These are phyloP conservation scores for Drosophila lacteicornis DNA, from an alignment of 1,140 invertebrate species.

Conservation along the genomic window DNA sequence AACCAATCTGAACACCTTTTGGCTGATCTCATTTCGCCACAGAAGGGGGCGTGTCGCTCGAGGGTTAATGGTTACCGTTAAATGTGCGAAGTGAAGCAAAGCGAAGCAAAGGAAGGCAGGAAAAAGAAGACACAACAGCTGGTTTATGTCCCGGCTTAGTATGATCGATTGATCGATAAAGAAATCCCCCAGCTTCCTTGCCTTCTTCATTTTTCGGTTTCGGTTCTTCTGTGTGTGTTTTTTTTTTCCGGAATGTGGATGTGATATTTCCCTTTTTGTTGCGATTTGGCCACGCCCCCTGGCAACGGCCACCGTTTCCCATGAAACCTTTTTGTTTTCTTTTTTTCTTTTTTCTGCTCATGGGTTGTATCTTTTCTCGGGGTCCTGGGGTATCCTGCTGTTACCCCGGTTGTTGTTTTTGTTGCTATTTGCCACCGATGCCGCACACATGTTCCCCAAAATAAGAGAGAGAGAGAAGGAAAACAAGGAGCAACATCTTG, in stretches of 20 bases:
- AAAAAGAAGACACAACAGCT: constrained; percentile 26
- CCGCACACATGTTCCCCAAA: constrained; percentile 66
- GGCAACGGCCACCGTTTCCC: constrained; percentile 34
- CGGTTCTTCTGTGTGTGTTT: too few species aligned
- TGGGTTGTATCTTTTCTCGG: constrained; percentile 14
- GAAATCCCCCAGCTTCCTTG: constrained; percentile 15
- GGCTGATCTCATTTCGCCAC: constrained; percentile 21
- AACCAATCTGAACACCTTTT: constrained; percentile 31
- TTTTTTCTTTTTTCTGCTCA: not conserved
- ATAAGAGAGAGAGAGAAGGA: constrained; percentile 9
- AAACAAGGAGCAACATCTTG: constrained; percentile 42
- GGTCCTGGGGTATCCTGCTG: constrained; percentile 44
- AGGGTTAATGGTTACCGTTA: constrained; percentile 16
- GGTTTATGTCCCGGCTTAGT: constrained; percentile 45
- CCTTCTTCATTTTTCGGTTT: not conserved
- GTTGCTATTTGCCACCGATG: constrained; percentile 50
- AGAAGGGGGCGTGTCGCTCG: constrained; percentile 17
- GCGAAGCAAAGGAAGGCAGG: not conserved
- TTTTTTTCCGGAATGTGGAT: not conserved
- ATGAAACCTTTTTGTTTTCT: constrained; percentile 22
- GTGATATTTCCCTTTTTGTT: constrained; percentile 30
- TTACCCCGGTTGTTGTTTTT: constrained; percentile 29
- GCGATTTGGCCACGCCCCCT: constrained; percentile 44
- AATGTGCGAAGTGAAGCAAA: constrained; percentile 3
- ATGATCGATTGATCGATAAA: constrained; percentile 53